phyloP scores from a whole-genome alignment of 1,140 invertebrate genomes.

The Leptinotarsa texana region DNA sequence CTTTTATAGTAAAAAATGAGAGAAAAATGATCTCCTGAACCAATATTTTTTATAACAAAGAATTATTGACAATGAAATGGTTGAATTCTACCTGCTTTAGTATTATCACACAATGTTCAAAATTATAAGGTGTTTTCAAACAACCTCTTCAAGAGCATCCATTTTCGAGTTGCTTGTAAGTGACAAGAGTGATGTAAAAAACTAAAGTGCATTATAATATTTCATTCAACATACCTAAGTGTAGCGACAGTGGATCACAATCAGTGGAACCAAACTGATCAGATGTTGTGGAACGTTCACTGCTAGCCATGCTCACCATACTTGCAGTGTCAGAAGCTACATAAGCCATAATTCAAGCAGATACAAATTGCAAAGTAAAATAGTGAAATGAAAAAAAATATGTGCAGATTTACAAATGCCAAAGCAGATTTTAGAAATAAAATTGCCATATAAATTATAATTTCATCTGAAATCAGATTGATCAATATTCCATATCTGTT shows the following conservation, averaged over 20 bases:
- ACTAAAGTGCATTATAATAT: constrained; percentile 10
- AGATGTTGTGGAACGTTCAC: constrained; percentile 46
- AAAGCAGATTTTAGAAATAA: constrained; percentile 9
- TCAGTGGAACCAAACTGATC: constrained; percentile 41
- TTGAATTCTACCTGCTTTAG: too few relatives aligned
- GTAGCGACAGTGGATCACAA: constrained; percentile 40
- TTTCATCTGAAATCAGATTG: too few relatives aligned
- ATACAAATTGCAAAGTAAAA: constrained; percentile 33
- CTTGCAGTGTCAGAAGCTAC: constrained; percentile 55
- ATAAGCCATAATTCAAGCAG: constrained; percentile 42
- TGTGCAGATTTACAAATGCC: constrained; percentile 16
- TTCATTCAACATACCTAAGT: constrained; percentile 47
- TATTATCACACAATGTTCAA: too few relatives aligned
- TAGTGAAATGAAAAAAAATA: not conserved
- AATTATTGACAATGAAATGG: too few relatives aligned
- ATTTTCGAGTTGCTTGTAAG: too few relatives aligned
- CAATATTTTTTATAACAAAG: too few relatives aligned
- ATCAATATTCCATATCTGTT: too few relatives aligned
- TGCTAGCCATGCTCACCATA: constrained; percentile 53
- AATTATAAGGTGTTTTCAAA: too few relatives aligned
- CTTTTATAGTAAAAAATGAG: too few relatives aligned
- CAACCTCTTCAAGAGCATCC: too few relatives aligned
- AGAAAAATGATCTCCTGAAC: too few relatives aligned
- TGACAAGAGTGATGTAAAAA: not conserved
- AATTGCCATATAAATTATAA: too few relatives aligned